Base-by-base conservation (phyloP, 2,797 vertebrate genomes). In the Carapus acus region DNA sequence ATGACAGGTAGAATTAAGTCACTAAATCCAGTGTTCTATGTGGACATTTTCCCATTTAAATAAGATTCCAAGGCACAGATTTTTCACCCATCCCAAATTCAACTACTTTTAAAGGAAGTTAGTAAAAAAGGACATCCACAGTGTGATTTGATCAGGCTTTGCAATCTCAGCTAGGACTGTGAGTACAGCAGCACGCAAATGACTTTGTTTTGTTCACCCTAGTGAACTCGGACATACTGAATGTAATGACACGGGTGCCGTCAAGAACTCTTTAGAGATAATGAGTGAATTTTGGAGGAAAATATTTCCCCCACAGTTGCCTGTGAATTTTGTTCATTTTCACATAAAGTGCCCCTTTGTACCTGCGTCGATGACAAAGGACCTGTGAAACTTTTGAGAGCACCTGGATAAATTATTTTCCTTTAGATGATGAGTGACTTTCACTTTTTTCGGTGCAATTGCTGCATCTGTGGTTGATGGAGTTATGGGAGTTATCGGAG, bases 41-140 rank as follows among this genome's bases (percentile, higher is more conserved):
- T 33, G 31, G 7, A 49, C 42, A 49, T 51, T 14, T 27, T 39
- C 31, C 31, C 6, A 47, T 40, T 27, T 15, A 11, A 13, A 4
- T 43, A 7, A 33, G 42, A 22, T 43, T 61, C 54, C 23, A 74
- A 74, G 73, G 71, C 58, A 67, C 71, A 54, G 19, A 62, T 34
- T 53, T 48, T 44, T 29, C 22, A 63, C 52, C 38, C 21, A 22
- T 56, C 38, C 43, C 19, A 39, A 15, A 17, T 37, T 24, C 3
- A 24, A 27, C n/a, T 33, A 12, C 4, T 33, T 58, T 48, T 49
- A 45, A 74, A 54, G 57, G 49, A 17, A 71, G 49, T 54, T 13
- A 18, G 20, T 20, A 24, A 29, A 21, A 56, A 50, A 64, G 29
- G 15, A 47, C 43, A 17, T 37, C 17, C 18, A 39, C 2, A 62